Base-by-base conservation (phyloP, 92 coral and sea anemone species). In the Siderastrea siderea region DNA sequence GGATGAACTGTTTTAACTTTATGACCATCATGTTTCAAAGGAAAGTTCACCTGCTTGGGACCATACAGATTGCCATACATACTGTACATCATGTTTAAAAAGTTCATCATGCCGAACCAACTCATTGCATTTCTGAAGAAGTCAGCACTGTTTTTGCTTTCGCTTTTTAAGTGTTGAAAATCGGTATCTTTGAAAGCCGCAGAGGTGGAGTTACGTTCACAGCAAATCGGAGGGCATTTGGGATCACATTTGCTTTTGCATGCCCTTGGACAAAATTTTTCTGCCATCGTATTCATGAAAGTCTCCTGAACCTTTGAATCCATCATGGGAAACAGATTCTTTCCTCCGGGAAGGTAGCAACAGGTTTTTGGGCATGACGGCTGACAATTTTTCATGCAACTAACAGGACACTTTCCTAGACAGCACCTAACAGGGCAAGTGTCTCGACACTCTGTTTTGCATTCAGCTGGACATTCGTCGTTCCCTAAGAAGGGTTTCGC, bases 221-320 rank as follows among this genome's bases (percentile, higher is more conserved):
- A 95, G 87, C 98, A 95, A 49, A 95, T 90, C 4, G 98, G 98
- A 0, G 98, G 98, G 66, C 98, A 95, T 72, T 75, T 89, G n/a
- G 90, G 13, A 65, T 91, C 84, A 71, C 98, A 95, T 47, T 76
- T 83, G 13, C 6, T 68, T 47, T 77, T 95, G 60, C 98, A 95
- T 5, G 92, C 86, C 17, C 77, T 70, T 8, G 98, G 95, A 47
- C 98, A 95, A 74, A 95, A 95, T 61, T 80, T 91, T 6, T 91
- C 86, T 26, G 91, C 90, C 75, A 95, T 90, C 4, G 86, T 82
- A 68, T 89, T 91, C 70, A 91, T 81, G 46, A 91, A 74, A 47
- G 83, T 85, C 46, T 85, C 89, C 15, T 70, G 83, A 61, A 69
- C 48, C 83, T 80, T 68, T 54, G 79, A 60, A 52, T 84, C 82